These are phyloP conservation scores for Calameuta pallipes DNA, from an alignment of 2,888 invertebrate species.

Conservation along the genomic window DNA sequence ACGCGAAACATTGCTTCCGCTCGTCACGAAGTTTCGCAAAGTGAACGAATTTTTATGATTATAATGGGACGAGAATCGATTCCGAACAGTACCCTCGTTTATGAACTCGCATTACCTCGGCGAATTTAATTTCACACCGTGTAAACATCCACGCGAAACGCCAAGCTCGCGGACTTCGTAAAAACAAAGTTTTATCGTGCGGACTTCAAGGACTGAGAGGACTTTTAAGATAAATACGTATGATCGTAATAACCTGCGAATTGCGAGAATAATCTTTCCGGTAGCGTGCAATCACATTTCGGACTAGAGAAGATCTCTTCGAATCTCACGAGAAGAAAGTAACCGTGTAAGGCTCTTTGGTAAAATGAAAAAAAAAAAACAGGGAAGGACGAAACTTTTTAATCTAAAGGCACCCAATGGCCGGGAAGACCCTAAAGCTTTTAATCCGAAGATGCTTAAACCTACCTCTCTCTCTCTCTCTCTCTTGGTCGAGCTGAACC, in stretches of 20 bases:
- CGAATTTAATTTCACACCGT: background rate
- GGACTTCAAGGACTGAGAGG: background rate
- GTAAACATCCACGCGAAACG: background rate
- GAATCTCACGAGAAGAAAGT: background rate
- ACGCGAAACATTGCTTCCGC: background rate
- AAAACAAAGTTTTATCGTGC: background rate
- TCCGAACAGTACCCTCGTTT: background rate
- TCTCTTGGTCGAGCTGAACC: conserved; percentile 10
- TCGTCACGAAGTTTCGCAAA: background rate
- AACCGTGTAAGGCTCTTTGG: background rate
- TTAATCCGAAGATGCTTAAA: conserved; percentile 41
- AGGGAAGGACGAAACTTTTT: conserved; percentile 32
- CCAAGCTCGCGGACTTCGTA: background rate
- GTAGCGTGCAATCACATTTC: background rate
- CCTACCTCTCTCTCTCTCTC: conserved; percentile 30
- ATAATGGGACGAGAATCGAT: background rate
- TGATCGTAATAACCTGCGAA: background rate
- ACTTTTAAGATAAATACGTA: background rate
- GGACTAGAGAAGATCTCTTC: background rate
- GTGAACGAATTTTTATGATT: background rate
- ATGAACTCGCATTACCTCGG: background rate
- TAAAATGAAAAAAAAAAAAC: conserved; percentile 12
- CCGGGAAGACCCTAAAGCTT: conserved; percentile 42
- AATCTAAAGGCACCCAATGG: conserved; percentile 39
- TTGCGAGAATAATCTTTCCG: background rate